Conservation (phyloP, 2,888 invertebrate species). For the Patella caerulea region DNA sequence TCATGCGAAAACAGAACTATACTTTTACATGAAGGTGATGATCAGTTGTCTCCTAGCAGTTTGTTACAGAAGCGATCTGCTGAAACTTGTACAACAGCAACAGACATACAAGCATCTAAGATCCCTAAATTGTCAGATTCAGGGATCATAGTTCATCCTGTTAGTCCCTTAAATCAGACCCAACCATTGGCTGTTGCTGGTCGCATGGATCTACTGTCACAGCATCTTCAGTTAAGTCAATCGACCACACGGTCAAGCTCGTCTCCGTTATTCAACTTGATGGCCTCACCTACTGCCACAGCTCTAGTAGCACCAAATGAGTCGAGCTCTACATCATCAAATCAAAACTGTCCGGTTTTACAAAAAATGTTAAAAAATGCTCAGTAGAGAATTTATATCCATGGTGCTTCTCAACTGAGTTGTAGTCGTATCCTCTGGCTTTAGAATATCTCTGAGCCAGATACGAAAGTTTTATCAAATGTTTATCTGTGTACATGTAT, state of each 20-base stretch:
- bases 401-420: no score
- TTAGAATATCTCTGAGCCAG: no score
- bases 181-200: background rate
- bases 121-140: constrained; percentile 2
- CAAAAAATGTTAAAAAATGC: constrained; percentile 45
- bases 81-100: background rate
- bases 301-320: no score
- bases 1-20: background rate
- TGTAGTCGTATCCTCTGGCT: no score
- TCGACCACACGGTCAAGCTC: no score
- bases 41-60: background rate
- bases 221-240: background rate
- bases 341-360: constrained; percentile 42
- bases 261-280: no score
- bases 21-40: background rate
- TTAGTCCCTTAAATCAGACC: background rate
- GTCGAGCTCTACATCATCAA: constrained; percentile 1
- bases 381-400: background rate
- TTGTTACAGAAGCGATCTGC: constrained; percentile 4
- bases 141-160: background rate
- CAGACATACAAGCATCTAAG: background rate
- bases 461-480: no score
- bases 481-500: no score
- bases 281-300: no score
- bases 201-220: background rate